A percentile compares a stretch with the other conserved stretches of the same genome.
Conservation (phyloP, 1,140 invertebrate species). For the Trichonephila inaurata region DNA sequence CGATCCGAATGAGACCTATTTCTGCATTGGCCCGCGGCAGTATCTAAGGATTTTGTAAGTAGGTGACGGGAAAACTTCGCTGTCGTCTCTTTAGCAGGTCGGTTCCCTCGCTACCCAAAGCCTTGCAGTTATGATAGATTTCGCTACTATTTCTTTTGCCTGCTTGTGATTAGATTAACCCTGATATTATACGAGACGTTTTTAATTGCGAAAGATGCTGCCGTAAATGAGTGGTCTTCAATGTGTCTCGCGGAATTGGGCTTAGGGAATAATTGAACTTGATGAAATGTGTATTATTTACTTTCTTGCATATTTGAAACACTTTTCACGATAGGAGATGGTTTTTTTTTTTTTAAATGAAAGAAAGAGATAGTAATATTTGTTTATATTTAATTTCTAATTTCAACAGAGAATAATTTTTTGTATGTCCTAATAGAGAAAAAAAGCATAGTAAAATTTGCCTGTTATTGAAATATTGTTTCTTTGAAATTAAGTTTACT, state of each 20-base stretch:
- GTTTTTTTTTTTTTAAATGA: not conserved
- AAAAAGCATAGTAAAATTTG: no score
- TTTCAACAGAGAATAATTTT: no score
- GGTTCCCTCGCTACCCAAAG: constrained; percentile 14
- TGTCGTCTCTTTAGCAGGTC: constrained; percentile 46
- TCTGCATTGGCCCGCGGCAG: constrained; percentile 68
- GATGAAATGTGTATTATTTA: not conserved
- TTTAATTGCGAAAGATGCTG: not conserved
- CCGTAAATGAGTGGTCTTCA: not conserved
- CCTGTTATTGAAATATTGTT: no score
- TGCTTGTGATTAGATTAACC: constrained; percentile 51
- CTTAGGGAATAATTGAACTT: not conserved
- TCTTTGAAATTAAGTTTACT: no score
- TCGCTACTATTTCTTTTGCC: constrained; percentile 7
- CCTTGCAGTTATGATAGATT: not conserved
- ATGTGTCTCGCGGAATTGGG: not conserved
- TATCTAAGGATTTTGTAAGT: constrained; percentile 49
- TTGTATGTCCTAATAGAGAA: no score
- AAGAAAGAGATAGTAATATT: not conserved
- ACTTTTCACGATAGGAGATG: not conserved
- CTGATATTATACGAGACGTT: not conserved
- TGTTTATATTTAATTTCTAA: no score
- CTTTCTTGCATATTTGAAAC: not conserved
- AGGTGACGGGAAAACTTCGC: constrained; percentile 71
- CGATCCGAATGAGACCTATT: constrained; percentile 66